These are phyloP conservation scores for Sturmia bella DNA, from an alignment of 2,888 invertebrate species.

Conservation along the genomic window DNA sequence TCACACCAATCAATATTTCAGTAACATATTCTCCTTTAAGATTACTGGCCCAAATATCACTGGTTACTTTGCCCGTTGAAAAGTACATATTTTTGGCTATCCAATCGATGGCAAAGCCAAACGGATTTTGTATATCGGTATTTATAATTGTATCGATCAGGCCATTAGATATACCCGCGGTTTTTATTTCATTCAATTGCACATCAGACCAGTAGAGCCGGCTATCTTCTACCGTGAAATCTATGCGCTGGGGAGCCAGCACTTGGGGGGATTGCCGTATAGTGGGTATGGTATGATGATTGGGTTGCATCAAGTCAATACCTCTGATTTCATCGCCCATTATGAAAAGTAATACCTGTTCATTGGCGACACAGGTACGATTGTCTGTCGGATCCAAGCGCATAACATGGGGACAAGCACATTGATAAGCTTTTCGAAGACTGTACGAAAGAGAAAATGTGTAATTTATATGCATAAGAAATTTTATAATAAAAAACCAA, in stretches of 20 bases:
- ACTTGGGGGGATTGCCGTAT: slow-evolving; percentile 85
- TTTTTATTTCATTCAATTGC: slow-evolving; percentile 88
- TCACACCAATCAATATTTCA: slow-evolving; percentile 79
- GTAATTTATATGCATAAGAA: not conserved
- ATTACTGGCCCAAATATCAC: slow-evolving; percentile 87
- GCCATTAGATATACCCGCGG: slow-evolving; percentile 86
- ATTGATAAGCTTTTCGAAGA: slow-evolving; percentile 85
- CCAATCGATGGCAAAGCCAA: slow-evolving; percentile 92
- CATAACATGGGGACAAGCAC: slow-evolving; percentile 95
- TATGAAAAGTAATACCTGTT: slow-evolving; percentile 90
- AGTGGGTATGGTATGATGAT: slow-evolving; percentile 91
- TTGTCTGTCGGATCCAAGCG: slow-evolving; percentile 85
- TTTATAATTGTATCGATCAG: slow-evolving; percentile 88
- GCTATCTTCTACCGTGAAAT: slow-evolving; percentile 86
- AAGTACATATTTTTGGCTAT: slow-evolving; percentile 85
- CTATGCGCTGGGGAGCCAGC: slow-evolving; percentile 87
- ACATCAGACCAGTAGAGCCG: slow-evolving; percentile 91
- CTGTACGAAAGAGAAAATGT: slow-evolving; percentile 74
- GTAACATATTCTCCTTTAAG: slow-evolving; percentile 88
- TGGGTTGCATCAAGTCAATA: slow-evolving; percentile 89
- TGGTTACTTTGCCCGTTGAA: slow-evolving; percentile 83
- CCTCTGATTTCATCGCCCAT: slow-evolving; percentile 90
- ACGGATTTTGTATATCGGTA: slow-evolving; percentile 83
- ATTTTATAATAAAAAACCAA: too few species aligned
- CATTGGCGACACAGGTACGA: slow-evolving; percentile 86